phyloP scores from a whole-genome alignment of 2,888 invertebrate genomes.

The Rhyacophila evoluta region DNA sequence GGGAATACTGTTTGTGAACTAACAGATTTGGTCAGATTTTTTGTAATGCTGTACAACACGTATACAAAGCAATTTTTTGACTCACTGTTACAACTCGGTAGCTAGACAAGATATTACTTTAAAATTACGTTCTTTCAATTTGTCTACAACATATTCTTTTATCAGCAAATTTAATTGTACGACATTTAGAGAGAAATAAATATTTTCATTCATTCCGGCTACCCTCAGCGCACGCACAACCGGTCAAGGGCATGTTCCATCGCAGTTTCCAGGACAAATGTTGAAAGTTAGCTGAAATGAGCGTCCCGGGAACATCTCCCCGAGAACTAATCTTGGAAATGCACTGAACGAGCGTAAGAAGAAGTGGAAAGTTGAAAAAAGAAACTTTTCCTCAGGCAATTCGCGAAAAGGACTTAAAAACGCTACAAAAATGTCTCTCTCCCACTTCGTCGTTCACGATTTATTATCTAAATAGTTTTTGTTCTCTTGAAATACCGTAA shows the following conservation, averaged over 20 bases:
- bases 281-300: not conserved
- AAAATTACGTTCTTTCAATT: no score
- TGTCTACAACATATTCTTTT: no score
- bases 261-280: conserved; percentile 14
- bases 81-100: no score
- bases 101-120: no score
- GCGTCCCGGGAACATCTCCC: conserved; percentile 13
- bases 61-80: no score
- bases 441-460: not conserved
- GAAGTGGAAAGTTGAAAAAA: conserved; percentile 4
- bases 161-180: not conserved
- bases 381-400: not conserved
- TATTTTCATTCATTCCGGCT: not conserved
- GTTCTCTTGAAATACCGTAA: not conserved
- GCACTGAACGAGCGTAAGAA: not conserved
- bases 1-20: no score
- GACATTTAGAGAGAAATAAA: not conserved
- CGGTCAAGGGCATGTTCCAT: conserved; percentile 14
- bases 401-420: not conserved
- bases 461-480: not conserved
- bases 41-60: no score
- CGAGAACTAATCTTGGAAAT: conserved; percentile 6
- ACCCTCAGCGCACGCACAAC: not conserved
- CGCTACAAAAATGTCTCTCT: not conserved
- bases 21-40: no score